phyloP scores from a whole-genome alignment of 2,113 vertebrate genomes.

The Varanus komodoensis region DNA sequence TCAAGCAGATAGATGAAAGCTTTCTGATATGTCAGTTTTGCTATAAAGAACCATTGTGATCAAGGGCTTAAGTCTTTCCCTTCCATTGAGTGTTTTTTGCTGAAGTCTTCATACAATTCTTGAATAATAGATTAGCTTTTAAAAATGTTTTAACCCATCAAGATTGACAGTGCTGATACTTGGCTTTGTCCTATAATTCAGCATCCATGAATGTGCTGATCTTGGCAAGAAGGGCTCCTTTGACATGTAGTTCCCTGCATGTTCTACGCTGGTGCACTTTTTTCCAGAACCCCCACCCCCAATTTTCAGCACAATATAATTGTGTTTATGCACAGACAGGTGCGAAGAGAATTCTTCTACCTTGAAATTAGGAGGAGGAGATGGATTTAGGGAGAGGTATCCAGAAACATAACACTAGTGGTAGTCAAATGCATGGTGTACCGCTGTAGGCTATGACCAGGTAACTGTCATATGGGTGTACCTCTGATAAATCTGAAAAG shows the following conservation, averaged over 20 bases:
- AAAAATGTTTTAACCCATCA: slow-evolving; percentile 26
- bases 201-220: slow-evolving; percentile 31
- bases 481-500: not conserved
- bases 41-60: slow-evolving; percentile 18
- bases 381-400: not conserved
- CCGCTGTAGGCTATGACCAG: not conserved
- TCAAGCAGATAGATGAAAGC: slow-evolving; percentile 19
- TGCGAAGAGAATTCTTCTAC: not conserved
- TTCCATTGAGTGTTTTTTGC: slow-evolving; percentile 14
- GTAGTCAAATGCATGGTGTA: not conserved
- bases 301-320: slow-evolving; percentile 21
- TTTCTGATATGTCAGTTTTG: slow-evolving; percentile 24
- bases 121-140: slow-evolving; percentile 35
- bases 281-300: not conserved
- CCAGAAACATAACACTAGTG: not conserved
- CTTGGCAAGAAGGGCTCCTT: not conserved
- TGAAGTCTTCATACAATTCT: slow-evolving; percentile 24
- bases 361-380: not conserved
- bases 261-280: slow-evolving; percentile 2
- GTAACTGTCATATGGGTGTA: not conserved
- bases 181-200: slow-evolving; percentile 24
- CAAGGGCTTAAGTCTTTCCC: slow-evolving; percentile 13
- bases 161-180: slow-evolving; percentile 12
- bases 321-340: not conserved
- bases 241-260: not conserved